Evolutionary conservation across 2,797 vertebrate species (phyloP).

Genomic region (Tokudaia tokunoshimensis): DNA sequence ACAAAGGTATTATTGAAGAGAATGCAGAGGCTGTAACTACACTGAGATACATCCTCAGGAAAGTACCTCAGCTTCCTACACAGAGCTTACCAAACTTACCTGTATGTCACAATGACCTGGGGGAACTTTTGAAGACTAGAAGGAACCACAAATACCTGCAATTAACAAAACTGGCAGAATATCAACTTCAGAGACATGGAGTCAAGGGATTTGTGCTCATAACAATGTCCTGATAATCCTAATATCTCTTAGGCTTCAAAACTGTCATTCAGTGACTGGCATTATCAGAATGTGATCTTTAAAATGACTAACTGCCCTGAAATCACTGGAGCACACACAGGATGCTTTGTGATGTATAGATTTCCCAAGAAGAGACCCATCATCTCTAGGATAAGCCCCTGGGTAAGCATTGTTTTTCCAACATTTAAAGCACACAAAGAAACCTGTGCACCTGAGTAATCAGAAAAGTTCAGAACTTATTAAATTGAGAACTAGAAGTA

Average conservation of each 20-base stretch:
- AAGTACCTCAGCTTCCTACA: not conserved
- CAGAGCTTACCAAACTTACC: not conserved
- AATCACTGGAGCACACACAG: not conserved
- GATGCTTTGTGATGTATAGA: not conserved
- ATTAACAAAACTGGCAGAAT: conserved; percentile 21
- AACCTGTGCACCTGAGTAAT: not conserved
- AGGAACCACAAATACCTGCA: not conserved
- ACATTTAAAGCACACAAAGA: not conserved
- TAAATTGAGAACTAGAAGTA: not conserved
- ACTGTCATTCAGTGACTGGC: not conserved
- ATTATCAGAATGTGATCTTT: not conserved
- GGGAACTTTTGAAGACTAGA: not conserved
- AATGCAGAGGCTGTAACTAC: not conserved
- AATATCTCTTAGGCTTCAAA: not conserved
- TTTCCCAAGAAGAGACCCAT: not conserved
- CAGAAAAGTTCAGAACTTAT: not conserved
- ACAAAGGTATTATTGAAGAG: not conserved
- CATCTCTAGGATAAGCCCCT: not conserved
- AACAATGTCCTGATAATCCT: not conserved
- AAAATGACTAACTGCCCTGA: not conserved
- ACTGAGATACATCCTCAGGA: not conserved
- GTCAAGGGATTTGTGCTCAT: not conserved
- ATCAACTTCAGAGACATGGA: not conserved
- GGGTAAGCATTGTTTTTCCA: not conserved
- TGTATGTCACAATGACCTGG: not conserved